Conservation (phyloP, 2,888 invertebrate genomes). For the Hylaea fasciaria region DNA sequence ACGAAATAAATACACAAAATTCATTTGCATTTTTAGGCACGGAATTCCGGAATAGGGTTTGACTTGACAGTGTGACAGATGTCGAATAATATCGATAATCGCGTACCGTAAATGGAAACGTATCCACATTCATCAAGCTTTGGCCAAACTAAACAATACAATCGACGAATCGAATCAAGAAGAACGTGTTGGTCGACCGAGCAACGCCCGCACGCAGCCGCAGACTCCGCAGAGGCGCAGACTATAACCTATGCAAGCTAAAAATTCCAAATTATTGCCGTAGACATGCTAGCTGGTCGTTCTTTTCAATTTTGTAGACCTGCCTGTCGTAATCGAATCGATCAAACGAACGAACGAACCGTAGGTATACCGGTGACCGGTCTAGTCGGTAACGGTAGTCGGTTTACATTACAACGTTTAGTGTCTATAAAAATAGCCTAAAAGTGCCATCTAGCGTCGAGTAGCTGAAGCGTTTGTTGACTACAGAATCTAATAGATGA, state of each 20-base stretch:
- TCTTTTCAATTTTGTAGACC: not conserved
- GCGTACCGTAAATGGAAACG: constrained; percentile 66
- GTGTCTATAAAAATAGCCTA: not conserved
- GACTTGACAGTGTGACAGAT: constrained; percentile 67
- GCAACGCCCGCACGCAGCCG: constrained; percentile 3
- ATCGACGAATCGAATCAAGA: constrained; percentile 1
- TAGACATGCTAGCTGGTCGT: not conserved
- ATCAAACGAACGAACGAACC: not conserved
- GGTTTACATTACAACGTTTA: not conserved
- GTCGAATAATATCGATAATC: constrained; percentile 64
- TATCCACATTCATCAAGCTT: constrained; percentile 67
- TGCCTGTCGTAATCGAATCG: not conserved
- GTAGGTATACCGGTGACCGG: too few relatives aligned
- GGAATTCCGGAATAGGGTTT: constrained; percentile 53
- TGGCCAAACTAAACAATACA: constrained; percentile 64
- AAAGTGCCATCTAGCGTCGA: constrained; percentile 34
- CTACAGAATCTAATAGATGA: constrained; percentile 11
- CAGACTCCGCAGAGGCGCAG: too few relatives aligned
- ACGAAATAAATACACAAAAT: constrained; percentile 58
- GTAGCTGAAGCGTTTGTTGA: constrained; percentile 22
- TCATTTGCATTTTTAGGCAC: constrained; percentile 56
- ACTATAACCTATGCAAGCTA: constrained; percentile 1
- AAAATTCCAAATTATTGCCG: not conserved
- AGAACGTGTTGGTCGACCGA: not conserved
- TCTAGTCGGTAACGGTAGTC: too few relatives aligned